Evolutionary conservation across 2,113 vertebrate genomes (phyloP), one percentile per base, ranked within the genome.

Genomic region (Myocastor coypus): DNA sequence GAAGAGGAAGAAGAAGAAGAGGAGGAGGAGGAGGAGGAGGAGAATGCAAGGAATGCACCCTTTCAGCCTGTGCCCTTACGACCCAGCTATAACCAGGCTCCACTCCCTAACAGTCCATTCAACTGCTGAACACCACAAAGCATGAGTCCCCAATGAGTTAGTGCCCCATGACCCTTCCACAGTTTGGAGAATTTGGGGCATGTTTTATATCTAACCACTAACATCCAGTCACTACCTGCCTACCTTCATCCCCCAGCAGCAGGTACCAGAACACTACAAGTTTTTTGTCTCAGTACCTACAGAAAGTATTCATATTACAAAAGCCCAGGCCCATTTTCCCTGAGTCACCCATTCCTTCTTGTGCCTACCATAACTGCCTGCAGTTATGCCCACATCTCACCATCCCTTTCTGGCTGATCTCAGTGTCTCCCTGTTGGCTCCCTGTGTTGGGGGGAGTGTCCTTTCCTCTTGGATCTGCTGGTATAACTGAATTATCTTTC

Each of bases 391-490:
- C 28, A 77, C 57, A 16, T 68, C 1, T 10, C 16, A 0, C 6
- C 26, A 17, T 28, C 63, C 13, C 52, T 52, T 77, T 68, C 19
- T 82, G 11, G 91, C 30, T 68, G 64, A 88, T 14, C 42, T 20
- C 57, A 55, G 30, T 90, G 46, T 9, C 63, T 52, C 46, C 22
- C 22, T 69, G 46, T 52, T 92, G 55, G 9, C 69, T 52, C 52
- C 13, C 26, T 77, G 55, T 52, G 75, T 71, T 34, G 2, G n/a
- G n/a, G 37, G 37, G 3, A n/a, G 40, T 32, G 61, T 11, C 32
- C 73, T 80, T 95, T 50, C 40, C 95, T 40, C 90, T 92, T 46
- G 37, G 37, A 91, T 75, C n/a, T 88, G 1, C 88, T 50, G 66
- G 17, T 34, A 55, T 32, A 40, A 52, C 22, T 75, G 87, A 78